Evolutionary conservation across 2,113 vertebrate genomes (phyloP).

Genomic region (Paramormyrops kingsleyae): DNA sequence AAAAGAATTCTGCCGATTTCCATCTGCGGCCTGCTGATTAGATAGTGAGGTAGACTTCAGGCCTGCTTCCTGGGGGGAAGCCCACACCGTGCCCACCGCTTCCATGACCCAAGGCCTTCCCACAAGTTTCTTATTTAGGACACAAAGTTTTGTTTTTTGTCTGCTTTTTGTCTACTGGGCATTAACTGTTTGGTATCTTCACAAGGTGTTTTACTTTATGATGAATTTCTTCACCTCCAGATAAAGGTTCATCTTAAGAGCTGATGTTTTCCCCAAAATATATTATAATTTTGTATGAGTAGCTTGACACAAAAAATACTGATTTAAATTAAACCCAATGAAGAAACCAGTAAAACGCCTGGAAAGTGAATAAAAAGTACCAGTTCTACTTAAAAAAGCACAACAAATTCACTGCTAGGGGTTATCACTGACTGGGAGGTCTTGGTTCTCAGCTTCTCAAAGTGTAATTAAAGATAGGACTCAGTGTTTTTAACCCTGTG

Average conservation of each 20-base stretch:
- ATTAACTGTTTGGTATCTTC: not conserved
- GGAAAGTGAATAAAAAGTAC: not conserved
- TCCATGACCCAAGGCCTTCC: not conserved
- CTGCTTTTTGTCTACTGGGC: not conserved
- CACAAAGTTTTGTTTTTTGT: not conserved
- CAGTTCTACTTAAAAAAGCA: not conserved
- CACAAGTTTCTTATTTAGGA: not conserved
- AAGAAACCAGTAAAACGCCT: not conserved
- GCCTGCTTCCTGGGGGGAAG: not conserved
- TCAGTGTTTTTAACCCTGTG: not conserved
- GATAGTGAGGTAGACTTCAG: not conserved
- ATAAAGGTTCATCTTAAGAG: not conserved
- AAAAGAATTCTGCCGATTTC: not conserved
- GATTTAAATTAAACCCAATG: not conserved
- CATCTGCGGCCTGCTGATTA: not conserved
- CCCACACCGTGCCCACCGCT: not conserved
- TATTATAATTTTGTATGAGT: not conserved
- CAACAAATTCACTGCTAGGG: not conserved
- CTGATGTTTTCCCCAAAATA: not conserved
- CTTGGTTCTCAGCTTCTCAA: not conserved
- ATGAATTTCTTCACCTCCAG: not conserved
- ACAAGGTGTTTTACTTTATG: not conserved
- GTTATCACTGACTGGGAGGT: not conserved
- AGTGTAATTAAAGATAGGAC: not conserved
- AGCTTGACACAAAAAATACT: not conserved